Evolutionary conservation across 2,113 vertebrate genomes (phyloP), one percentile per base, ranked within the genome.

Genomic region (Anoura caudifer): DNA sequence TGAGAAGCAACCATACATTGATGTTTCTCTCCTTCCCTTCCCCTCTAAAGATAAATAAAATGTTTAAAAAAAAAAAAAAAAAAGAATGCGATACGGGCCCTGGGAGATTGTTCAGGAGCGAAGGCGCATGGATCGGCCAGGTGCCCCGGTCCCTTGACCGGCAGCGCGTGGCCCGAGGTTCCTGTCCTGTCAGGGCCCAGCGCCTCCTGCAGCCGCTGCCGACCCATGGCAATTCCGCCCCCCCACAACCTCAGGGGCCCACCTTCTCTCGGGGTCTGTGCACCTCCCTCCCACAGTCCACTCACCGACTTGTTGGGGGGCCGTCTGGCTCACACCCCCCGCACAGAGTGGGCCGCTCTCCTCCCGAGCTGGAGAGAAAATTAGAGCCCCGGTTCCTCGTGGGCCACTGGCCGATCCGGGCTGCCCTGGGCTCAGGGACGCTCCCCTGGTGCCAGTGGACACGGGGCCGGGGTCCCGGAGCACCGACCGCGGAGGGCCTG

Each of bases 391-490:
- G 52, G 24, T 45, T 22, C 36, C 9, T 50, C 0, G 0, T 20
- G 45, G 38, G 28, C 69, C 70, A 8, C 11, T n/a, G 26, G 12
- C 11, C 36, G 43, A 10, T 22, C 36, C 75, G 50, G 43, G 26
- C 41, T 77, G 3, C 13, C 17, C 67, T 28, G 13, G 52, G 2
- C 43, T 47, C 31, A 67, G 22, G 2, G 65, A 0, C 45, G 24
- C 59, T 88, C n/a, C 79, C 38, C 28, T 38, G 2, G 31, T 67
- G 15, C 12, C 31, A 20, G 4, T 8, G 10, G 7, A n/a, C 12
- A 24, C 43, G 5, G 2, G 9, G 5, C 6, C 65, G 52, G 1
- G 12, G 28, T 87, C 20, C 56, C 2, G 0, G 12, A 36, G 9
- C 75, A 16, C 22, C 43, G 65, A 28, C 38, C 22, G 36, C 52